Evolutionary conservation across 2,113 vertebrate genomes (phyloP), one percentile per base, ranked within the genome.

Genomic region (Amphiprion percula): DNA sequence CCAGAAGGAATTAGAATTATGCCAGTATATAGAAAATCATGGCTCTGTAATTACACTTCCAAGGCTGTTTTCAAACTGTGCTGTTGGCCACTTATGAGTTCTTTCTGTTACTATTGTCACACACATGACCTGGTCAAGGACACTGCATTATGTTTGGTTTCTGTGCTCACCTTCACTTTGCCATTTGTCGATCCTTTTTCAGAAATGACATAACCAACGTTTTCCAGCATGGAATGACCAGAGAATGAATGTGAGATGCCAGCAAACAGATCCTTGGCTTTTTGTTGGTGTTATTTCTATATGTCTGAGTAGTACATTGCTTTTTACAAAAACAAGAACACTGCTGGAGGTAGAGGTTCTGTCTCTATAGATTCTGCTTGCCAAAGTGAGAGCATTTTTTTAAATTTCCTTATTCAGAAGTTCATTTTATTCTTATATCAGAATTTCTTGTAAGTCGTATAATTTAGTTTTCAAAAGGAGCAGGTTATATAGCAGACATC

Each of bases 61-160:
- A 10, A 37, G 41, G 41, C 14, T 44, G 41, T 41, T 70, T 21
- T 30, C 47, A 49, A 62, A 61, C 41, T 15, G 41, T 4, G 21
- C 7, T 65, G 65, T 77, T 46, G 49, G 37, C 41, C 5, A 1
- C 28, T 77, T 70, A 78, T 73, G 74, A 53, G 55, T 37, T 23
- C 58, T 16, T 47, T 63, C 76, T 19, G 15, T 14, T 15, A 28
- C 68, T 50, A 60, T 71, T 78, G 74, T 84, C 68, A 60, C 46
- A 67, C 41, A 30, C 24, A 0, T 64, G 66, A 74, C 67, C 70
- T n/a, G 64, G 73, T 82, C 68, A 85, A 90, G 77, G 85, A 63
- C 64, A 33, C 28, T 0, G 5, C 19, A 4, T 77, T 49, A 41
- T 59, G 68, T 60, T 78, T 59, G 28, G 12, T 41, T 37, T 59